Percentiles rank a stretch among this genome's conserved stretches.
Conservation (phyloP, 1,140 invertebrate species). For the Drosophila tristis region DNA sequence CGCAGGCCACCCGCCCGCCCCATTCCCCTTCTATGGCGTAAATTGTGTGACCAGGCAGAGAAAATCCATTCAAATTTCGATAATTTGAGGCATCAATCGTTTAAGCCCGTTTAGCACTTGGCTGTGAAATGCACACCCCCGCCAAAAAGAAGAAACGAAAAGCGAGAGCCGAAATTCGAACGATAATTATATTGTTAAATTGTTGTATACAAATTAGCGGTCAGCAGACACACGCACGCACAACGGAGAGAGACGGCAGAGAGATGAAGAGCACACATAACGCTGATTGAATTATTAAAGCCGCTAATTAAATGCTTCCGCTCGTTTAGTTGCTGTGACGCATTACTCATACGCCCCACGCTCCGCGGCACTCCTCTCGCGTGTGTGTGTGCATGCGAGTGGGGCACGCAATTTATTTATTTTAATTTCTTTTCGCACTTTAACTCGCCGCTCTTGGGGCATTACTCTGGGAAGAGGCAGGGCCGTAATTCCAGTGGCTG, state of each 20-base stretch:
- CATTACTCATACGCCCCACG: constrained; percentile 68
- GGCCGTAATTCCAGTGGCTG: constrained; percentile 37
- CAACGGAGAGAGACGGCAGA: neutral
- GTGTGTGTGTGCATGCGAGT: neutral
- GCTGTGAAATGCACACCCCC: constrained; percentile 54
- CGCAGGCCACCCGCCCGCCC: constrained; percentile 30
- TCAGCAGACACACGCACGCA: constrained; percentile 27
- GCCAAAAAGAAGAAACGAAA: constrained; percentile 8
- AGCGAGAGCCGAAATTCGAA: neutral
- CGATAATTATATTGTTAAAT: constrained; percentile 52
- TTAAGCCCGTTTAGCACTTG: constrained; percentile 64
- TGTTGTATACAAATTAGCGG: constrained; percentile 65
- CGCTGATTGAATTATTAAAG: constrained; percentile 80
- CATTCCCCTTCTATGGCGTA: constrained; percentile 28
- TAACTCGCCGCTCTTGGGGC: neutral
- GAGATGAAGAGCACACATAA: constrained; percentile 10
- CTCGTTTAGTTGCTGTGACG: constrained; percentile 66
- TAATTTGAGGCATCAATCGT: constrained; percentile 49
- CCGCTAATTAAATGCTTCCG: constrained; percentile 80
- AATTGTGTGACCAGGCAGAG: constrained; percentile 46
- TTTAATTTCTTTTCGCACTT: constrained; percentile 66
- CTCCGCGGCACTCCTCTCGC: constrained; percentile 10
- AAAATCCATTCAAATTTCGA: constrained; percentile 49
- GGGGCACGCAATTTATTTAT: constrained; percentile 76
- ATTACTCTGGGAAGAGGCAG: constrained; percentile 18